A percentile compares a stretch with the other conserved stretches of the same genome.
These are phyloP conservation scores for Pyrrhura leucotis DNA, from an alignment of 2,797 vertebrate species.

Conservation along the genomic window DNA sequence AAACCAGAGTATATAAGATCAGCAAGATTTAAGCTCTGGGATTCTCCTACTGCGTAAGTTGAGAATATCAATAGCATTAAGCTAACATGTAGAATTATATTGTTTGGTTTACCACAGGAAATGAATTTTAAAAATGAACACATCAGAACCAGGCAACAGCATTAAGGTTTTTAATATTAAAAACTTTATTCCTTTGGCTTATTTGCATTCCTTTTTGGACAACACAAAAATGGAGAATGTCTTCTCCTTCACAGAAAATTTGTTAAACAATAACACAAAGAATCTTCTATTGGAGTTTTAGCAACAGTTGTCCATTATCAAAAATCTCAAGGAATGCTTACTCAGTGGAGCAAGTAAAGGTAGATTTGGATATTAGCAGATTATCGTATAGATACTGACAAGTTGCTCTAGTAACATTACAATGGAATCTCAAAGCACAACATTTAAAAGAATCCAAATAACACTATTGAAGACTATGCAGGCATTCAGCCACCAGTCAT, in stretches of 20 bases:
- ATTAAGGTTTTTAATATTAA: neutral
- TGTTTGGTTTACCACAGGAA: neutral
- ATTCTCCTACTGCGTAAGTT: neutral
- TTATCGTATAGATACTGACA: neutral
- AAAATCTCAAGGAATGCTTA: neutral
- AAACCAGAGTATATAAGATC: neutral
- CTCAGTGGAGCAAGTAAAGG: accelerated
- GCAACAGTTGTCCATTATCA: accelerated
- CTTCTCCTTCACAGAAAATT: neutral
- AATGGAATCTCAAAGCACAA: neutral
- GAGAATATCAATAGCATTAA: neutral
- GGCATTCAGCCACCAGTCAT: neutral
- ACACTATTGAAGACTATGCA: accelerated
- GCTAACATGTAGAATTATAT: neutral
- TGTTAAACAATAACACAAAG: neutral
- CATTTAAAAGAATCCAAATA: neutral
- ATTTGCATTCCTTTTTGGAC: neutral
- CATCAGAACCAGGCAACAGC: neutral
- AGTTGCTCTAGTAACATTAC: neutral
- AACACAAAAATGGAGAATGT: neutral
- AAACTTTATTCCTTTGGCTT: neutral
- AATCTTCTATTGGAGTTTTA: neutral
- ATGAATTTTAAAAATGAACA: neutral
- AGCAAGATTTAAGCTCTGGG: neutral
- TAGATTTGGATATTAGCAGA: neutral